phyloP scores from a whole-genome alignment of 2,113 vertebrate genomes.

The Tyto alba region DNA sequence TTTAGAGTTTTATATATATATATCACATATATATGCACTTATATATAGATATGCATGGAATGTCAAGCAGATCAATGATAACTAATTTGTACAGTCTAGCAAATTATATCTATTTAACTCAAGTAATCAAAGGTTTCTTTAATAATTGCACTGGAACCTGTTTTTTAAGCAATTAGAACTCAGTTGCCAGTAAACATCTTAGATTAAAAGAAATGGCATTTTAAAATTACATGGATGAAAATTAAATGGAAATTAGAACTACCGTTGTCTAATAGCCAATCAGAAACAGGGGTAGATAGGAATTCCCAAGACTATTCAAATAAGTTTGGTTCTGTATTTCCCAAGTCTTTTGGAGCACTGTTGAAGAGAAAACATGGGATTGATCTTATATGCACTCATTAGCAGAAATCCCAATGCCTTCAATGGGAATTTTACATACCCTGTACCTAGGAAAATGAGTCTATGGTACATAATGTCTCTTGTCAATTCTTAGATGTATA shows the following conservation, averaged over 20 bases:
- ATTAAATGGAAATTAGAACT: slow-evolving; percentile 59
- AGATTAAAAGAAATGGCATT: slow-evolving; percentile 56
- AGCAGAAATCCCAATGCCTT: neutral
- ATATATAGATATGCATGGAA: slow-evolving; percentile 51
- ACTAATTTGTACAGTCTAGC: slow-evolving; percentile 67
- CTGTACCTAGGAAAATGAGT: neutral
- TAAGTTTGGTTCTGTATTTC: slow-evolving; percentile 14
- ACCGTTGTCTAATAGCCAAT: slow-evolving; percentile 7
- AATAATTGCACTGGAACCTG: slow-evolving; percentile 70
- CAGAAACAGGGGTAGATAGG: slow-evolving; percentile 14
- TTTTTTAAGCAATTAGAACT: slow-evolving; percentile 73
- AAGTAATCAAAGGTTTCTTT: slow-evolving; percentile 68
- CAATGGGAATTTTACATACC: neutral
- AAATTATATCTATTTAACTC: slow-evolving; percentile 64
- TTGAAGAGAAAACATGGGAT: neutral
- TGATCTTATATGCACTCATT: neutral
- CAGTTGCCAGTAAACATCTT: slow-evolving; percentile 62
- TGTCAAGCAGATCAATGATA: slow-evolving; percentile 70
- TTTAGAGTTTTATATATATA: slow-evolving; percentile 57
- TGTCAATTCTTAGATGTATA: neutral
- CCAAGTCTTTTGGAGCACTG: neutral
- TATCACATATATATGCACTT: neutral
- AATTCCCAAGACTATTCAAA: slow-evolving; percentile 17
- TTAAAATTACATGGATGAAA: slow-evolving; percentile 61
- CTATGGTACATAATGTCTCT: neutral